Percentiles rank a stretch among this genome's conserved stretches.
phyloP scores from a whole-genome alignment of 1,140 invertebrate species.

The Teleopsis dalmanni region DNA sequence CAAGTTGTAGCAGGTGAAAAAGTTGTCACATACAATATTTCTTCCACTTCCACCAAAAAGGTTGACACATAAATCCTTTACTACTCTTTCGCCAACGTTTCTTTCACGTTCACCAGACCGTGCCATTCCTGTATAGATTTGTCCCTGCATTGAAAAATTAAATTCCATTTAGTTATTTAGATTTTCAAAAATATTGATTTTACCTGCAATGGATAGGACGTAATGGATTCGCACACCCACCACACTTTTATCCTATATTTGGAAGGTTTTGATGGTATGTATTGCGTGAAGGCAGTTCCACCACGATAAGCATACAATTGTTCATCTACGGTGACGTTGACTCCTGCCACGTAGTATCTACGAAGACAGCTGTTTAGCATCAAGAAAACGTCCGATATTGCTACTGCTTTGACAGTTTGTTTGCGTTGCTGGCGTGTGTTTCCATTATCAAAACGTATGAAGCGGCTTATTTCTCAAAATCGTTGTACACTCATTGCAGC shows the following conservation, averaged over 20 bases:
- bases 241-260: slow-evolving; percentile 16
- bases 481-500: slow-evolving; percentile 3
- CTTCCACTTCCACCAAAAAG: slow-evolving; percentile 17
- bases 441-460: slow-evolving; percentile 32
- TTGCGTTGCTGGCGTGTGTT: slow-evolving; percentile 17
- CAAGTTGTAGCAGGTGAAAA: slow-evolving; percentile 25
- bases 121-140: slow-evolving; percentile 1
- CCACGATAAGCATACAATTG: slow-evolving; percentile 40
- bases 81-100: slow-evolving; percentile 4
- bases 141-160: too few relatives aligned
- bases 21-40: slow-evolving; percentile 28
- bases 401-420: slow-evolving; percentile 22
- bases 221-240: slow-evolving; percentile 15
- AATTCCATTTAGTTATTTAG: too few relatives aligned
- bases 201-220: slow-evolving; percentile 19
- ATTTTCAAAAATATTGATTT: background rate
- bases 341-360: slow-evolving; percentile 26
- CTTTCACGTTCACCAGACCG: background rate
- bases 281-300: slow-evolving; percentile 37
- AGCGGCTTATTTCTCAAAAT: slow-evolving; percentile 13
- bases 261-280: slow-evolving; percentile 33
- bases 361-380: slow-evolving; percentile 9
- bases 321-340: slow-evolving; percentile 39
- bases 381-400: slow-evolving; percentile 13
- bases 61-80: slow-evolving; percentile 5